Evolutionary conservation across 2,888 invertebrate genomes (phyloP).

Genomic region (Pristionchus fissidentatus): DNA sequence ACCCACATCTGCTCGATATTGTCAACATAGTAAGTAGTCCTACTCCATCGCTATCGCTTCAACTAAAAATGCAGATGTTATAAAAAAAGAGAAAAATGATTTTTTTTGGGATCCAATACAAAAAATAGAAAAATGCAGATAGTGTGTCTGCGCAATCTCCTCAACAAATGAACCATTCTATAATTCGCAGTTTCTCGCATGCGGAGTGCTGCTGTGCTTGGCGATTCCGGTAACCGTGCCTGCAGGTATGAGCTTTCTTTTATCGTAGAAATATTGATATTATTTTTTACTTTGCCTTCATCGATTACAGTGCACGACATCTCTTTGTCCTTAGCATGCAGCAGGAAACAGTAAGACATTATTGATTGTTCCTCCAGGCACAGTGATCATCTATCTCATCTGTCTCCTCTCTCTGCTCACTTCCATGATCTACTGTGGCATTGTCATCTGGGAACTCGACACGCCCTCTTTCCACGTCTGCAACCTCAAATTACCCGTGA

Average conservation of each 20-base stretch:
- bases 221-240: conserved; percentile 4
- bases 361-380: conserved; percentile 1
- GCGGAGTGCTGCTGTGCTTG: conserved; percentile 30
- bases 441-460: conserved; percentile 40
- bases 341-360: background rate
- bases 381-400: conserved; percentile 30
- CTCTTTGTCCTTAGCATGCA: too few relatives aligned
- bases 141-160: background rate
- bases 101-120: background rate
- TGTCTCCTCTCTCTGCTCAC: conserved; percentile 29
- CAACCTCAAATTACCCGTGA: background rate
- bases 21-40: background rate
- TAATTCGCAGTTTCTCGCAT: conserved; percentile 30
- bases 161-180: too few relatives aligned
- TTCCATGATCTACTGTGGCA: conserved; percentile 11
- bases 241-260: background rate
- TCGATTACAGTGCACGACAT: too few relatives aligned
- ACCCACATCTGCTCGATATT: conserved; percentile 18
- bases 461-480: conserved; percentile 41
- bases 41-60: background rate
- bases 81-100: background rate
- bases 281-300: too few relatives aligned
- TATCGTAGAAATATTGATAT: background rate
- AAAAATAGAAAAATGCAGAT: background rate
- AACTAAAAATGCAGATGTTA: too few relatives aligned